phyloP scores from a whole-genome alignment of 1,140 invertebrate species.

The Ruditapes philippinarum region DNA sequence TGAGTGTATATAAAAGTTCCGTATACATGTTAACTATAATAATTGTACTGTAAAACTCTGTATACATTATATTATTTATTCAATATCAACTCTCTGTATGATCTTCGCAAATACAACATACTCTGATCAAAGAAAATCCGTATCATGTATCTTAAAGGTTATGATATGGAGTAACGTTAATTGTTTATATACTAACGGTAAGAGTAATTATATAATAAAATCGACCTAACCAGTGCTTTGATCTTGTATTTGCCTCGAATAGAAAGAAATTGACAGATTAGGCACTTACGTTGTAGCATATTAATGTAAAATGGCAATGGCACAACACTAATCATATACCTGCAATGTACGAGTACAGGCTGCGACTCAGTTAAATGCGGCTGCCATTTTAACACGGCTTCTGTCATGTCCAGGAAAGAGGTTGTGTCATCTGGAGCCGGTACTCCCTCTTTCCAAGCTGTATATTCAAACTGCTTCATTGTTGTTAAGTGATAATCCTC shows the following conservation, averaged over 20 bases:
- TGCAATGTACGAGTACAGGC: not conserved
- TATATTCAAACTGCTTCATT: not conserved
- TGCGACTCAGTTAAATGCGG: not conserved
- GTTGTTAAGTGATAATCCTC: not conserved
- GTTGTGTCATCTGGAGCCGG: not conserved
- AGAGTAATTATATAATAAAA: too few species aligned
- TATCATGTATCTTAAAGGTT: too few species aligned
- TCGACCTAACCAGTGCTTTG: too few species aligned
- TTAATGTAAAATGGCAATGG: not conserved
- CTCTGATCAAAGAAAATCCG: too few species aligned
- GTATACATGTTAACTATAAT: too few species aligned
- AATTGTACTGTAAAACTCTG: too few species aligned
- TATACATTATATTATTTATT: too few species aligned
- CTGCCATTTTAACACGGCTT: not conserved
- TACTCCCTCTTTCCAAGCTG: not conserved
- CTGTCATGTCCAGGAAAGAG: not conserved
- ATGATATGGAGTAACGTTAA: too few species aligned
- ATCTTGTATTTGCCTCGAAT: not conserved
- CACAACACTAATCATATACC: not conserved
- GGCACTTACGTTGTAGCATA: not conserved
- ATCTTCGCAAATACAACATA: too few species aligned
- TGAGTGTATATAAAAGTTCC: too few species aligned
- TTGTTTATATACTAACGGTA: too few species aligned
- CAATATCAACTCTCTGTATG: too few species aligned
- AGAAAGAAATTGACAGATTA: not conserved